Evolutionary conservation across 2,797 vertebrate species (phyloP), one percentile per base, ranked within the genome.

Genomic region (Lagodon rhomboides): DNA sequence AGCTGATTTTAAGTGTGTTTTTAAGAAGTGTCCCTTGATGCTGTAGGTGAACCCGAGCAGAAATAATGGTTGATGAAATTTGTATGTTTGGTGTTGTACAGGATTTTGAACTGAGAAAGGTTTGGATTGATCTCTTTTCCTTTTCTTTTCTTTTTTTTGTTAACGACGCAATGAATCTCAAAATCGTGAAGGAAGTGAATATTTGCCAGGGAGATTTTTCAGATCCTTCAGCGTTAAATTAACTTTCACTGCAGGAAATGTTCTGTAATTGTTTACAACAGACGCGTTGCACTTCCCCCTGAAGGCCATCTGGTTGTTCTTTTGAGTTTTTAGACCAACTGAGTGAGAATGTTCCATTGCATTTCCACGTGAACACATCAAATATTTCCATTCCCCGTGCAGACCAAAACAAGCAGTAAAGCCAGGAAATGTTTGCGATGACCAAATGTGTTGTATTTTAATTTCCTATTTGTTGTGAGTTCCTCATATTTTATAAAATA

Each of bases 181-280:
- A 80, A 77, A 50, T 34, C 34, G 47, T 78, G 63, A 85, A 75
- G 38, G 63, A 73, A 64, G 53, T 18, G 43, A 16, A 81, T 6
- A 62, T 63, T 64, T 30, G 15, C 63, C 64, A 50, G 30, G 58
- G 27, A 60, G 47, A 23, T 66, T 66, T 80, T 55, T 65, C 66
- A n/a, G 22, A 65, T 77, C 41, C 51, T 83, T 56, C 27, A 16
- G 20, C n/a, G 22, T 84, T 58, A 81, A 71, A 86, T 83, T 43
- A 59, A 55, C 54, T 74, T 71, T 59, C 58, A 83, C n/a, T 60
- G 62, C 4, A 15, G 65, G 43, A 83, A 80, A 61, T 69, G 9
- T 59, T 34, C 74, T n/a, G 16, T 62, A 77, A 85, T 74, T 86
- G 92, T 94, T 94, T 93, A 93, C 93, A 88, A 54, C 23, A 51